Evolutionary conservation across 2,797 vertebrate genomes (phyloP).

Genomic region (Psittacula derbiana): DNA sequence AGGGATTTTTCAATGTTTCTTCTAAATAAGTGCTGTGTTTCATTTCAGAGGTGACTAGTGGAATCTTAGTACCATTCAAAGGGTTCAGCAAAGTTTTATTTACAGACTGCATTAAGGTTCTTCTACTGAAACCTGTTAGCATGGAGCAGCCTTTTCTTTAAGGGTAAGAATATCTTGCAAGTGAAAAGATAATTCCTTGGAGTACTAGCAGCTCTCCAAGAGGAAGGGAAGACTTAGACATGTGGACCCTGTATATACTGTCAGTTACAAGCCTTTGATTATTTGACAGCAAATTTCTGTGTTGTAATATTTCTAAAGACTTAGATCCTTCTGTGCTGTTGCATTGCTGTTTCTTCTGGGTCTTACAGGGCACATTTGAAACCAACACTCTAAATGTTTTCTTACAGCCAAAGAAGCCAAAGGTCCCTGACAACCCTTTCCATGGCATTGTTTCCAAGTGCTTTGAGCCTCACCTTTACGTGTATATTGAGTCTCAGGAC

Average conservation of each 20-base stretch:
- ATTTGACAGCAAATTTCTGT: background rate
- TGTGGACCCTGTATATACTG: background rate
- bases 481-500: conserved; percentile 99
- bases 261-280: background rate
- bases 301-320: background rate
- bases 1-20: background rate
- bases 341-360: background rate
- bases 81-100: background rate
- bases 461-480: conserved; percentile 97
- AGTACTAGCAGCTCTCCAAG: background rate
- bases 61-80: background rate
- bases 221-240: background rate
- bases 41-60: background rate
- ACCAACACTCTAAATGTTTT: conserved; percentile 41
- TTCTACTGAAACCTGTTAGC: background rate
- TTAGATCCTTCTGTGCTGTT: background rate
- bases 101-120: background rate
- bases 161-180: background rate
- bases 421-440: conserved; percentile 94
- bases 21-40: background rate
- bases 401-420: conserved; percentile 91
- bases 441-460: conserved; percentile 98
- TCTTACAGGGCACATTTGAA: conserved; percentile 2
- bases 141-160: background rate
- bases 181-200: background rate